phyloP scores from a whole-genome alignment of 1,140 invertebrate genomes.

The Apis cerana region DNA sequence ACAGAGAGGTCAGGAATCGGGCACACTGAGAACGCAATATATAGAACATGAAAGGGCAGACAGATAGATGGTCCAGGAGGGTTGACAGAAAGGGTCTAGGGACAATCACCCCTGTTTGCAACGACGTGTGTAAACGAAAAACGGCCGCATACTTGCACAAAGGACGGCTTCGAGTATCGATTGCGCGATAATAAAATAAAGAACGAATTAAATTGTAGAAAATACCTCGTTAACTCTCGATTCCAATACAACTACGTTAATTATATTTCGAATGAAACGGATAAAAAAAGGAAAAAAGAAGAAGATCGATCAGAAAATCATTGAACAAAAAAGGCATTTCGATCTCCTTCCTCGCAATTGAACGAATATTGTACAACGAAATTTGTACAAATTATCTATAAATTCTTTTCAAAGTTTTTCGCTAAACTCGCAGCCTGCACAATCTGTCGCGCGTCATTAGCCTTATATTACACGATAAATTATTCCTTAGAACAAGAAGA shows the following conservation, averaged over 20 bases:
- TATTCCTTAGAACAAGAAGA: too few relatives aligned
- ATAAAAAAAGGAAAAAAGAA: too few relatives aligned
- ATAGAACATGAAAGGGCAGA: conserved; percentile 60
- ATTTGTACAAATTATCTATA: too few relatives aligned
- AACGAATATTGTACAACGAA: too few relatives aligned
- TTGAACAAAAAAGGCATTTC: too few relatives aligned
- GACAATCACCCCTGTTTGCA: conserved; percentile 63
- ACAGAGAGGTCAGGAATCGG: conserved; percentile 57
- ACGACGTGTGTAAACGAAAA: conserved; percentile 59
- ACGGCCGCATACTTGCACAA: conserved; percentile 38
- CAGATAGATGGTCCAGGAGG: conserved; percentile 61
- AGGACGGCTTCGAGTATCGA: conserved; percentile 16
- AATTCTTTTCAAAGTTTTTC: too few relatives aligned
- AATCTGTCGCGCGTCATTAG: background rate
- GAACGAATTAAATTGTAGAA: conserved; percentile 24
- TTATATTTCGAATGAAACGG: too few relatives aligned
- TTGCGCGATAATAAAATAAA: conserved; percentile 29
- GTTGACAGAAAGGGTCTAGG: conserved; percentile 61
- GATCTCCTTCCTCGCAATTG: too few relatives aligned
- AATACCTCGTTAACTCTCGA: background rate
- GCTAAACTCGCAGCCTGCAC: too few relatives aligned
- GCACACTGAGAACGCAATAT: conserved; percentile 49
- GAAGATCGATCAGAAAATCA: too few relatives aligned
- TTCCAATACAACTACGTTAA: background rate
- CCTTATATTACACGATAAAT: too few relatives aligned